phyloP scores from a whole-genome alignment of 2,113 vertebrate genomes.

The Gallinago media region DNA sequence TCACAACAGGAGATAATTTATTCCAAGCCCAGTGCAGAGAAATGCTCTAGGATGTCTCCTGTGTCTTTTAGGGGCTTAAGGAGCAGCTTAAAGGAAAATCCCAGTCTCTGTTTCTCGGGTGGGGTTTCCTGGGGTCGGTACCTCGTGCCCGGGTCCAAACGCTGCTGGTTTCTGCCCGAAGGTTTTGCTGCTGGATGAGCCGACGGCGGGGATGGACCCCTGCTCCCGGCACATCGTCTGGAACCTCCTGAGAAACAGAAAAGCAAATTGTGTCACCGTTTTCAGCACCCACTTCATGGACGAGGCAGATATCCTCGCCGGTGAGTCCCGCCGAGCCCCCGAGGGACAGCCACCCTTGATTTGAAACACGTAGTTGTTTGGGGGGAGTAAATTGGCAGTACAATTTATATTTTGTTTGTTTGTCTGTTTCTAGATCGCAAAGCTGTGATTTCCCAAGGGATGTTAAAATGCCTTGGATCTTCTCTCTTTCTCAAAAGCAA shows the following conservation, averaged over 20 bases:
- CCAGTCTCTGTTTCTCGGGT: fast-evolving
- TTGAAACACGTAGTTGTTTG: fast-evolving
- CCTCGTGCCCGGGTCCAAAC: fast-evolving
- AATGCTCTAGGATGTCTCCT: not conserved
- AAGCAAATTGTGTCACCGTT: constrained; percentile 82
- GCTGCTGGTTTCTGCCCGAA: not conserved
- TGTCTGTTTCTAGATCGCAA: constrained; percentile 86
- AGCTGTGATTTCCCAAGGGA: constrained; percentile 96
- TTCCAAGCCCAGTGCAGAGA: fast-evolving
- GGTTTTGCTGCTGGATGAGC: constrained; percentile 94
- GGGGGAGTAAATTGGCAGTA: fast-evolving
- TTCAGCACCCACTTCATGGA: constrained; percentile 99
- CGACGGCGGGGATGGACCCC: constrained; percentile 95
- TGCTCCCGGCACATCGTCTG: constrained; percentile 94
- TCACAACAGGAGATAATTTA: not conserved
- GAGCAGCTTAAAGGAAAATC: not conserved
- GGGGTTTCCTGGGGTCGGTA: fast-evolving
- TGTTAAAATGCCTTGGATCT: constrained; percentile 93
- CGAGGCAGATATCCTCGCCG: constrained; percentile 95
- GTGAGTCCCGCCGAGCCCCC: constrained; percentile 49
- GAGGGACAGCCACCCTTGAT: fast-evolving
- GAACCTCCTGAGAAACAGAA: constrained; percentile 89
- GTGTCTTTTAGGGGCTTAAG: fast-evolving
- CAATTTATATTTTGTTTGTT: too few relatives aligned
- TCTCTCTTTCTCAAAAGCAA: constrained; percentile 98